Conservation (phyloP, 2,113 vertebrate genomes). For the Pomatorhinus ruficollis region DNA sequence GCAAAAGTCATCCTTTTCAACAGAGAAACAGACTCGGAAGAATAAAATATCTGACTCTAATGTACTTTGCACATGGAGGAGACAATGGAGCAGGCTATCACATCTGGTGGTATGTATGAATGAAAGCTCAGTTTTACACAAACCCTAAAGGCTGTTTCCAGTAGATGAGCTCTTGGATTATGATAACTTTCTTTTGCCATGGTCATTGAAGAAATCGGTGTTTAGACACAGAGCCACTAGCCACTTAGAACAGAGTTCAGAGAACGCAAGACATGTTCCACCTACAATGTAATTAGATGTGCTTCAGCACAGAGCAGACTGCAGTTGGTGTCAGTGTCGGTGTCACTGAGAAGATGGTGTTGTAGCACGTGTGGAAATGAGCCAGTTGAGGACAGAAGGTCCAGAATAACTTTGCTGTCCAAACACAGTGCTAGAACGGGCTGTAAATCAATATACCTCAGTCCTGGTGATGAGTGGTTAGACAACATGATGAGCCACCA, state of each 20-base stretch:
- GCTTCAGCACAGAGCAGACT: neutral
- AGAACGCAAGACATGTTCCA: neutral
- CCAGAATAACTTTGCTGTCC: neutral
- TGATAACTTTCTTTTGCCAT: neutral
- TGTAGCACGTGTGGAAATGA: neutral
- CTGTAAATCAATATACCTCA: neutral
- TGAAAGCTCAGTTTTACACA: neutral
- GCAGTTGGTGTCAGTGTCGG: neutral
- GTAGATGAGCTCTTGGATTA: neutral
- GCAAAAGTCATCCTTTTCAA: neutral
- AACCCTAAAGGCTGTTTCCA: neutral
- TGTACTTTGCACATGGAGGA: neutral
- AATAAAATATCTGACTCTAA: neutral
- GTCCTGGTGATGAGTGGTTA: neutral
- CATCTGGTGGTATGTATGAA: neutral
- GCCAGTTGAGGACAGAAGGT: neutral
- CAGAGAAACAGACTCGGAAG: neutral
- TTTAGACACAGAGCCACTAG: neutral
- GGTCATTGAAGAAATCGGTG: neutral
- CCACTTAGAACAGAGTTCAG: neutral
- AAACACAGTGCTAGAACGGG: neutral
- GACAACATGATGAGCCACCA: neutral
- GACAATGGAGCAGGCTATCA: accelerated
- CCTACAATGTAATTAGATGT: neutral
- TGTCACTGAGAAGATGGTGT: neutral